Evolutionary conservation across 2,888 invertebrate species (phyloP), one percentile per base, ranked within the genome.

Genomic region (Calephelis perditalis): DNA sequence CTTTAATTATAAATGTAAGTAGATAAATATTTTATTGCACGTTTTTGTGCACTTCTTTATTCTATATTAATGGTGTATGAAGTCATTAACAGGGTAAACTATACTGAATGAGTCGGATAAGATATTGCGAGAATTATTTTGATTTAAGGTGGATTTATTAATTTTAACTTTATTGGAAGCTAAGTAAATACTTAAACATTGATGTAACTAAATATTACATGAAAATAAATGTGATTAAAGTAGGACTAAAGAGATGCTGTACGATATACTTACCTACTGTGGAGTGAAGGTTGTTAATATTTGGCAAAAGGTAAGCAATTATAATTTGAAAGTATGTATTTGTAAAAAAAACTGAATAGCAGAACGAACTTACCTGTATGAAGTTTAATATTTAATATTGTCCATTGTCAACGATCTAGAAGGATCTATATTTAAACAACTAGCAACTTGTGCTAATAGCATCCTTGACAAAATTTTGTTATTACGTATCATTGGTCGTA

Each of bases 71-170:
- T 79, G 76, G 73, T 77, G 78, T 79, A 78, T 73, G 80, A 81
- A 79, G 79, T 80, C 79, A 82, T 81, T 81, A 77, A 88, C 89
- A 89, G 89, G 89, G 89, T 89, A 89, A 86, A 79, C 75, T 76
- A 63, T 61, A 56, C 57, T 66, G 65, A 60, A 65, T 59, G 56
- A 62, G 64, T 67, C 65, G 65, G 63, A 63, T 45, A 61, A 58
- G 57, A 57, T 61, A 58, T 64, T 52, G 52, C 35, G 26, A 52
- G 52, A 52, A 52, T 26, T 52, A 11, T 52, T 35, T 35, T 52
- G 52, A 52, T 9, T 52, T 35, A 35, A 35, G 11, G 9, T 52
- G 40, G 8, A 35, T 52, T 35, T 11, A 6, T 52, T 52, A 35
- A 11, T 52, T 52, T 35, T 35, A 52, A 52, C 26, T 9, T 35